These are phyloP conservation scores for Chlorodrepanis virens DNA, from an alignment of 2,113 vertebrate genomes.

Conservation along the genomic window DNA sequence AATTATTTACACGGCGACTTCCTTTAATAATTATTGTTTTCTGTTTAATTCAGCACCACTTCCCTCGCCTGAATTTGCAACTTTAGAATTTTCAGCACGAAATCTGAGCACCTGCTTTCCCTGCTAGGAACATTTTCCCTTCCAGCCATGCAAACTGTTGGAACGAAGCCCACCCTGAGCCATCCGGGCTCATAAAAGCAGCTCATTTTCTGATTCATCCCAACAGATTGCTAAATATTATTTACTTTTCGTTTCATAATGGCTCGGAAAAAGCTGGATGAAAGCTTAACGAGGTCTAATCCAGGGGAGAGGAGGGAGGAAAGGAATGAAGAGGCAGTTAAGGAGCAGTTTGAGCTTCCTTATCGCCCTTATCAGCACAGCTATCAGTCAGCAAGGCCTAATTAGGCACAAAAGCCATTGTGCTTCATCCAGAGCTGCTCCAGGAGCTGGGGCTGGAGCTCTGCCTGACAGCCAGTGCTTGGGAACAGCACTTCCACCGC, in stretches of 20 bases:
- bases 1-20: not conserved
- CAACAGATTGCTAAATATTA: not conserved
- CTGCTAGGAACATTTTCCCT: not conserved
- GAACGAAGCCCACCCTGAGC: not conserved
- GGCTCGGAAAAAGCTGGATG: not conserved
- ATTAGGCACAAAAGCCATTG: constrained; percentile 34
- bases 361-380: constrained; percentile 36
- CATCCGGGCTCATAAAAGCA: not conserved
- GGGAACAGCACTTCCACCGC: not conserved
- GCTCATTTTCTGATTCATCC: not conserved
- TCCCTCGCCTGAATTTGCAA: not conserved
- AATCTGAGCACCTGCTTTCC: not conserved
- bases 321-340: constrained; percentile 28
- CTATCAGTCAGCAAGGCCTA: constrained; percentile 33
- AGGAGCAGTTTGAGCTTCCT: constrained; percentile 35
- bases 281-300: constrained; percentile 10
- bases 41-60: not conserved
- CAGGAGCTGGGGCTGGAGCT: not conserved
- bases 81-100: not conserved
- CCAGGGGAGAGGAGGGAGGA: not conserved
- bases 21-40: not conserved
- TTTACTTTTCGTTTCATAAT: not conserved
- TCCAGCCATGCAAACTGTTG: not conserved
- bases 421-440: not conserved
- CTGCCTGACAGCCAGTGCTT: not conserved